Percentiles rank a stretch among this genome's conserved stretches.
These are phyloP conservation scores for Hippocampus kuda DNA, from an alignment of 2,797 vertebrate genomes.

Conservation along the genomic window DNA sequence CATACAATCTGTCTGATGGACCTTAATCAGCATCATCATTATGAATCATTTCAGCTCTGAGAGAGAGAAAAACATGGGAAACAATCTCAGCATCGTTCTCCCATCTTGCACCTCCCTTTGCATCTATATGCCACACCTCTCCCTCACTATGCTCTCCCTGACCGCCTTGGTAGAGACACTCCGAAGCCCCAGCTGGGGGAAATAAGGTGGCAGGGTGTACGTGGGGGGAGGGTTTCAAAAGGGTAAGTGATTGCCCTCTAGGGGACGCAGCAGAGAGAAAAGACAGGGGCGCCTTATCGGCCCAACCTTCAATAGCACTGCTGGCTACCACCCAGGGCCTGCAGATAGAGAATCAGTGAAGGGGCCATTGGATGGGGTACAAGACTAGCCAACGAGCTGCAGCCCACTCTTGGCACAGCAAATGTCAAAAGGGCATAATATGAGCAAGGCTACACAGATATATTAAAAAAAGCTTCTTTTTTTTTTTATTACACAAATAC, in stretches of 20 bases:
- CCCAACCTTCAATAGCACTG: constrained; percentile 60
- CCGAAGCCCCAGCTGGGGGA: constrained; percentile 59
- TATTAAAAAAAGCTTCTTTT: not conserved
- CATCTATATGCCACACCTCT: constrained; percentile 18
- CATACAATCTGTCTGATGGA: constrained; percentile 54
- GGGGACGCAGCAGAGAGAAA: constrained; percentile 64
- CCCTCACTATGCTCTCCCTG: constrained; percentile 19
- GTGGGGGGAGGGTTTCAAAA: constrained; percentile 65
- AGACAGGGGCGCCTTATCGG: constrained; percentile 61
- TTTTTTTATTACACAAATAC: not conserved
- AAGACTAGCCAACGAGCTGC: constrained; percentile 30
- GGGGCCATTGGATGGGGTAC: constrained; percentile 25
- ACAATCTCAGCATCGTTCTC: not conserved
- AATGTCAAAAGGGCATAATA: constrained; percentile 43
- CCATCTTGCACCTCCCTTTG: not conserved
- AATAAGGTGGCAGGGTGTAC: constrained; percentile 50
- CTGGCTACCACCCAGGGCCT: constrained; percentile 59
- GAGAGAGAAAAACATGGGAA: constrained; percentile 15
- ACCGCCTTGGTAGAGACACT: constrained; percentile 48
- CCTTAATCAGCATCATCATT: constrained; percentile 62
- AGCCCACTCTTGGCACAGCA: constrained; percentile 61
- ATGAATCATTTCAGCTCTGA: constrained; percentile 63
- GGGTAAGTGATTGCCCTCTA: constrained; percentile 78
- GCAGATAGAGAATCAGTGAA: constrained; percentile 10
- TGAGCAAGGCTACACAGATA: not conserved